Evolutionary conservation across 2,797 vertebrate species (phyloP), one percentile per base, ranked within the genome.

Genomic region (Leptoclinus maculatus): DNA sequence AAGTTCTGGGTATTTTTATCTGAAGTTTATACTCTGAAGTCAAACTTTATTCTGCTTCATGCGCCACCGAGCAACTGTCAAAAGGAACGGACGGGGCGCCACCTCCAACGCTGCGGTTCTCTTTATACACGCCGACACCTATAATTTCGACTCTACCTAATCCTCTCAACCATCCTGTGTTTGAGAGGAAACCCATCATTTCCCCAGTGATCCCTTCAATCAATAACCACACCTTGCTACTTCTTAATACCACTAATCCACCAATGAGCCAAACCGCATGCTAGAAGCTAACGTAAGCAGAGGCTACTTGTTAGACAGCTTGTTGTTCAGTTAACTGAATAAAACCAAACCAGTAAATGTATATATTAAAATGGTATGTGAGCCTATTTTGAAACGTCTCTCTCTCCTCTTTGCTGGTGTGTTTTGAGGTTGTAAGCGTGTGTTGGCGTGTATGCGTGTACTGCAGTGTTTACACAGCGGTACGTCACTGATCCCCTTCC

Each of bases 401-500:
- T 14, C n/a, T 19, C 12, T n/a, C 17, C 56, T 16, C 2, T 41
- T 60, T 23, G 56, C 66, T 53, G 38, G 16, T 36, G 16, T 36
- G 21, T 49, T n/a, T 68, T 27, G 36, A 27, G 73, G 19, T 29
- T 56, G 36, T 34, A 8, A 21, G 53, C 17, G 8, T 64, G 54
- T 68, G 58, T 66, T 29, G 51, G 25, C 19, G n/a, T 36, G 67
- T 41, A 25, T 34, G 58, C 2, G 57, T 59, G 57, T 14, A n/a
- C 21, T 11, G 49, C 5, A 23, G 49, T 25, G 49, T 53, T 23
- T 5, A 23, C 25, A 60, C n/a, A 34, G 45, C 6, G 2, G 29
- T 56, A 14, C 13, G 23, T 16, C 19, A 27, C 63, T 66, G 78
- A 90, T 90, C 88, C 76, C 2, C 51, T 43, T 56, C 13, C 56